Conservation (phyloP, 2,888 invertebrate species). For the Hemicrepidius hirtus region DNA sequence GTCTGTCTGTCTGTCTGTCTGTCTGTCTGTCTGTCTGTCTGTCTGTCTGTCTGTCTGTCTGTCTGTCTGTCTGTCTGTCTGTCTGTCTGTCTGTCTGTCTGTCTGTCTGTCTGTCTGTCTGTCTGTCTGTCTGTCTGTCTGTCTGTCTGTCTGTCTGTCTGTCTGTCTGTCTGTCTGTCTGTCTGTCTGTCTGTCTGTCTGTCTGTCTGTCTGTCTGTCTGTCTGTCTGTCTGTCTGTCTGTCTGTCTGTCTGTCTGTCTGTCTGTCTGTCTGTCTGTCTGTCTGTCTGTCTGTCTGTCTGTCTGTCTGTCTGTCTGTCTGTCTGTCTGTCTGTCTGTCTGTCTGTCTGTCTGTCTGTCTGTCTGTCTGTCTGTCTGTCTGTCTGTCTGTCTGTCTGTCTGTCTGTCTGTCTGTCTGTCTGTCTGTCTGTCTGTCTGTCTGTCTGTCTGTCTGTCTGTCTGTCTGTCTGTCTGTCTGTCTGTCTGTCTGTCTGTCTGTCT, state of each 20-base stretch:
- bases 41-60: conserved; percentile 30
- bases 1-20: conserved; percentile 30
- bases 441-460: conserved; percentile 30
- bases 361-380: conserved; percentile 25
- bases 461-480: conserved; percentile 28
- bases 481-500: conserved; percentile 26
- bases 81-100: conserved; percentile 30
- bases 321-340: conserved; percentile 30
- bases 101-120: conserved; percentile 30
- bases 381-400: conserved; percentile 30
- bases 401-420: conserved; percentile 30
- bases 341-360: conserved; percentile 30
- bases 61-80: conserved; percentile 30
- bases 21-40: conserved; percentile 30
- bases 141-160: conserved; percentile 30
- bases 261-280: conserved; percentile 30
- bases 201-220: conserved; percentile 30
- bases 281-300: conserved; percentile 30
- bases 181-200: conserved; percentile 30
- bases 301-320: conserved; percentile 30
- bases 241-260: conserved; percentile 30
- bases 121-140: conserved; percentile 29
- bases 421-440: conserved; percentile 30
- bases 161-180: conserved; percentile 30
- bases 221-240: conserved; percentile 30